phyloP scores from a whole-genome alignment of 2,113 vertebrate genomes.

The Arenaria interpres region DNA sequence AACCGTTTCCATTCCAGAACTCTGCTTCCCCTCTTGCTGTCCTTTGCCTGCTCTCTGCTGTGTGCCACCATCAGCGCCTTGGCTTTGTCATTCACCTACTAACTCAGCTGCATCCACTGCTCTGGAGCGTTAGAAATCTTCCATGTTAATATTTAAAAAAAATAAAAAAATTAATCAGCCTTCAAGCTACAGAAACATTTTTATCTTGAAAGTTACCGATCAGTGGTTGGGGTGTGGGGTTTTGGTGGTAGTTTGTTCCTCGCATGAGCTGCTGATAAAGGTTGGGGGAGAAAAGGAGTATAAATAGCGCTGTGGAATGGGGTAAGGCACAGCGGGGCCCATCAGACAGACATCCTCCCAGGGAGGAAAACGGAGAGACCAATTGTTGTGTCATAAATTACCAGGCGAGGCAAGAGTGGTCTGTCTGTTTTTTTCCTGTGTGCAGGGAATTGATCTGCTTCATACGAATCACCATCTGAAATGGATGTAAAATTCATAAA shows the following conservation, averaged over 20 bases:
- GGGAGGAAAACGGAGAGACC: background rate
- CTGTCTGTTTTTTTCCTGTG: background rate
- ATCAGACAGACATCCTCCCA: background rate
- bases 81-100: background rate
- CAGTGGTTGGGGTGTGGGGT: background rate
- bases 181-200: background rate
- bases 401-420: background rate
- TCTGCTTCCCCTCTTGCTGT: accelerated
- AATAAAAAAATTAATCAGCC: background rate
- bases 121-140: background rate
- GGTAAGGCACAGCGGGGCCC: background rate
- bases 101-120: background rate
- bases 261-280: background rate
- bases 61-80: background rate
- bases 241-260: background rate
- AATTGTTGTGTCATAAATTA: background rate
- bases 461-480: background rate
- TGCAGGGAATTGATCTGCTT: background rate
- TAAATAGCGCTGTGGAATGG: background rate
- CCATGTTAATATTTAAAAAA: background rate
- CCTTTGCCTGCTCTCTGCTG: background rate
- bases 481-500: background rate
- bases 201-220: background rate
- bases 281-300: background rate
- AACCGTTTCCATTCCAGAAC: background rate